Percentiles rank a stretch among this genome's conserved stretches.
These are phyloP conservation scores for Pipa parva DNA, from an alignment of 2,113 vertebrate genomes.

Conservation along the genomic window DNA sequence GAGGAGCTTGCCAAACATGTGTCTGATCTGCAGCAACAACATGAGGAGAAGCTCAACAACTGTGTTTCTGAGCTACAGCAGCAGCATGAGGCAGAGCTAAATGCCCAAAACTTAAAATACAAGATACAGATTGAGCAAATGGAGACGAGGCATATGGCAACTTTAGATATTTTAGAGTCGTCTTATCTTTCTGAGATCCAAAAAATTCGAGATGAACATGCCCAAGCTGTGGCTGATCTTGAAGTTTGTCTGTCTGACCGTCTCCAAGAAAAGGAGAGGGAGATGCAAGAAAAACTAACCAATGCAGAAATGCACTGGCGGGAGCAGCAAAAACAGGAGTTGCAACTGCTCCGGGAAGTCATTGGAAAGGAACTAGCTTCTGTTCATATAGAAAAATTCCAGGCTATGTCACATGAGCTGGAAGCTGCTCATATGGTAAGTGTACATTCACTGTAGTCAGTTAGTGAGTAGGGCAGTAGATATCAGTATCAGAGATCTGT, in stretches of 20 bases:
- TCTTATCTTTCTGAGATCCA: constrained; percentile 80
- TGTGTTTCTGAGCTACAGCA: constrained; percentile 54
- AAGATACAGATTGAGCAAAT: constrained; percentile 65
- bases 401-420: constrained; percentile 65
- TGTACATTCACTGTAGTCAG: no score
- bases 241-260: constrained; percentile 50
- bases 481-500: no score
- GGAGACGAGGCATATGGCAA: constrained; percentile 70
- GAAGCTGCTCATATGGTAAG: constrained; percentile 71
- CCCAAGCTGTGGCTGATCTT: constrained; percentile 59
- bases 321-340: constrained; percentile 55
- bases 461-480: no score
- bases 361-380: constrained; percentile 60
- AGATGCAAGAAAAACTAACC: constrained; percentile 42
- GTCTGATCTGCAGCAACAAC: constrained; percentile 57
- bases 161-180: constrained; percentile 77
- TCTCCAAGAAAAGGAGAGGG: constrained; percentile 52
- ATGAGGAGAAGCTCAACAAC: constrained; percentile 55
- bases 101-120: constrained; percentile 66
- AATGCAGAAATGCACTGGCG: constrained; percentile 54
- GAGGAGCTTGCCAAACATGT: constrained; percentile 48
- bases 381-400: constrained; percentile 66
- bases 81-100: constrained; percentile 58
- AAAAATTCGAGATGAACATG: constrained; percentile 61
- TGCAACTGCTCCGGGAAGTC: constrained; percentile 55